Base-by-base conservation (phyloP, 2,888 invertebrate species). In the Synergus itoensis region DNA sequence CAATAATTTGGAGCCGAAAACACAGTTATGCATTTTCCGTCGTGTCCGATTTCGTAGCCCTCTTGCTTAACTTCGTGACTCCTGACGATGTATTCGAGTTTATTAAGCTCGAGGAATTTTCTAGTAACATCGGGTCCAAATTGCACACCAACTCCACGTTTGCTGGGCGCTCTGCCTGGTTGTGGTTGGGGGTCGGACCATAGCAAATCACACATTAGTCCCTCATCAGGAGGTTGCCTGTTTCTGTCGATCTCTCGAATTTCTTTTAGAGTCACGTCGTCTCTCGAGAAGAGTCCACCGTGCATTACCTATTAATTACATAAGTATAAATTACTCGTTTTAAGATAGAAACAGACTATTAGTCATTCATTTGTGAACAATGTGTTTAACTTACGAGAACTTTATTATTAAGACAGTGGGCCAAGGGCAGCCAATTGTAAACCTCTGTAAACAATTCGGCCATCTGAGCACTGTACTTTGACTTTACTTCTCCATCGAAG, bases 1-100 rank as follows among this genome's bases (percentile, higher is more conserved):
- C 99, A 99, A 94, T 99, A 99, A 93, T 99, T 99, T 84, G 99
- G 99, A 87, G 99, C 99, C 1, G 99, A 99, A 94, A 99, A 99
- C 73, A 99, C 99, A 14, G 99, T 99, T 90, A 99, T 98, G 92
- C 99, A 99, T 91, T 97, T 97, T 57, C 98, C 98, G 89, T 97
- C 95, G 91, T 99, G 99, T 43, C 97, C 97, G 65, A 98, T 93
- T 93, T 99, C 99, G 91, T 99, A 99, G 0, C 99, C 99, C 79
- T 97, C 96, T 87, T 97, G 96, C 93, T 99, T 99, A 76, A 99
- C 99, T 92, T 99, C 99, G 92, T 99, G 99, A 92, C 98, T 98
- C 80, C 99, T 94, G 80, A 99, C 96, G 86, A 99, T 93, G 92
- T 99, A 99, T 88, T 98, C 97, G 78, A 99, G 94, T 41, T 96